Evolutionary conservation across 2,797 vertebrate genomes (phyloP), one percentile per base, ranked within the genome.

Genomic region (Enteromius afrohamiltoni): DNA sequence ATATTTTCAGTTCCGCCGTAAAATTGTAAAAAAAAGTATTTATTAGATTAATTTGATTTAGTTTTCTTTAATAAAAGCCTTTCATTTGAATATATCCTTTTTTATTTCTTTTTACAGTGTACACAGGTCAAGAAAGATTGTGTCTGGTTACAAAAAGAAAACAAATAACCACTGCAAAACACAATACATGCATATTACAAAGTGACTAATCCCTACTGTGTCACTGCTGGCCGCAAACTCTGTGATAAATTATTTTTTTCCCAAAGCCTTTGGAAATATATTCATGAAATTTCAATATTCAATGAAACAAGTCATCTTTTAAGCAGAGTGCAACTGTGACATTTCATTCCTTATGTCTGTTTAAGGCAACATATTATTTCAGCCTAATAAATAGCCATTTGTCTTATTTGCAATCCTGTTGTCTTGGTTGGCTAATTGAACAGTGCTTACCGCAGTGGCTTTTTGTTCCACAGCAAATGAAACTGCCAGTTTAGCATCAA

Each of bases 271-370:
- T 89, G 91, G 92, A 94, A 95, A 95, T 95, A 93, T 95, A 95
- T 95, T 95, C 93, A 95, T 95, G 93, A 95, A 95, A 94, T 95
- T 93, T 94, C 94, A 94, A 94, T 94, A 93, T 95, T 93, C 93
- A 90, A 93, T 91, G 88, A 93, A 94, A 92, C 88, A 92, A 94
- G 93, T 91, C 90, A 95, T 95, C 93, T 94, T 95, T 94, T 94
- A 93, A 94, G 85, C 91, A 93, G 88, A 90, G 91, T 91, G 89
- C 88, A 90, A 92, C 90, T 84, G 87, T 93, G 93, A 94, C 93
- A 93, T 90, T 77, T 90, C 88, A 93, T 95, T 93, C 90, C 89
- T 95, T 93, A 94, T 92, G 89, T 83, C 76, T 91, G 92, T 92
- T 93, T 91, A 88, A 87, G 91, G 90, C 92, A 91, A 88, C 88